These are phyloP conservation scores for Magallana gigas DNA, from an alignment of 1,140 invertebrate genomes.

Conservation along the genomic window DNA sequence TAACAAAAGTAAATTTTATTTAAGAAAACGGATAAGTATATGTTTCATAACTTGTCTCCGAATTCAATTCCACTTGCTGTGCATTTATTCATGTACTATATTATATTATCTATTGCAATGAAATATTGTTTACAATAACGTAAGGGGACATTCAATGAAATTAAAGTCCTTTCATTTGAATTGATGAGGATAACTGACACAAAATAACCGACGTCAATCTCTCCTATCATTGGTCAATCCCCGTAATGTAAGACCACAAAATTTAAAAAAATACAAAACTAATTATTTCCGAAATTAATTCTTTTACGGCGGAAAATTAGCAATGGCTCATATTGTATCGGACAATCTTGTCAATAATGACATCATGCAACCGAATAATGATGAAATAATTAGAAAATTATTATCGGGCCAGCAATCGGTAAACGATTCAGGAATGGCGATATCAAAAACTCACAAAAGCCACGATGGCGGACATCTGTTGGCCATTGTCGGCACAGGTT, in stretches of 20 bases:
- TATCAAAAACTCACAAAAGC: neutral
- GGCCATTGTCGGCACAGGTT: neutral
- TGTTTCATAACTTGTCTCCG: too few species aligned
- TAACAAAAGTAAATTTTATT: too few species aligned
- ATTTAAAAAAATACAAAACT: neutral
- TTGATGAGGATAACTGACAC: too few species aligned
- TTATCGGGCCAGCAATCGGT: neutral
- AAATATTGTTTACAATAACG: too few species aligned
- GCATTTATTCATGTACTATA: too few species aligned
- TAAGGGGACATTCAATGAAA: too few species aligned
- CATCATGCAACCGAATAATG: conserved; percentile 15
- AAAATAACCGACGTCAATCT: too few species aligned
- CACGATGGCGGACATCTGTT: conserved; percentile 18
- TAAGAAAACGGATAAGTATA: too few species aligned
- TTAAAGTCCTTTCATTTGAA: too few species aligned
- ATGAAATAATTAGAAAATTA: conserved; percentile 29
- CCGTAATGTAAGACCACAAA: neutral
- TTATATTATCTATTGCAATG: too few species aligned
- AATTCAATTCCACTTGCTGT: too few species aligned
- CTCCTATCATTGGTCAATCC: neutral
- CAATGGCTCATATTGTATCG: neutral
- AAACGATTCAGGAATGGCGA: neutral
- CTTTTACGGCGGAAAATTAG: neutral
- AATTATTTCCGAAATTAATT: conserved; percentile 17
- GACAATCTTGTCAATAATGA: neutral